Evolutionary conservation across 2,113 vertebrate species (phyloP).

Genomic region (Alexandromys fortis): DNA sequence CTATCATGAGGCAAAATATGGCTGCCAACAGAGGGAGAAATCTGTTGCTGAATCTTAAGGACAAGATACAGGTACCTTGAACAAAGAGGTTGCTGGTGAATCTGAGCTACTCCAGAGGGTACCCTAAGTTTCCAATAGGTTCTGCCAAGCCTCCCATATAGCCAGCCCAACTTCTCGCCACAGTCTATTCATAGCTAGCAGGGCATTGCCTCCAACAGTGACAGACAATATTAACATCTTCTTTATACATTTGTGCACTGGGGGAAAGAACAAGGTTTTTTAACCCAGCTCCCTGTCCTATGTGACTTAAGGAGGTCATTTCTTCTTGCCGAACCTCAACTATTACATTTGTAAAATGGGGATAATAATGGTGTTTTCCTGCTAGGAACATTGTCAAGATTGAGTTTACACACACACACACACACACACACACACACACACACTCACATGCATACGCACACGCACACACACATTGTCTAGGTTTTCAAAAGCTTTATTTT

Average conservation of each 20-base stretch:
- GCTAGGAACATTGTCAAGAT: constrained; percentile 15
- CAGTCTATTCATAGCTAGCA: constrained; percentile 9
- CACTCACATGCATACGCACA: background rate
- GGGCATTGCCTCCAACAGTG: constrained; percentile 3
- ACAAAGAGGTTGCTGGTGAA: constrained; percentile 1
- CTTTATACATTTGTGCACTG: constrained; percentile 33
- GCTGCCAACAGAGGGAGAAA: background rate
- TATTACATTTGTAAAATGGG: constrained; percentile 34
- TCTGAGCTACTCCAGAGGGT: background rate
- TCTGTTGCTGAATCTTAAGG: constrained; percentile 15
- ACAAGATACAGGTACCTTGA: background rate
- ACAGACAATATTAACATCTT: constrained; percentile 44
- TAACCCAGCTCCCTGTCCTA: background rate
- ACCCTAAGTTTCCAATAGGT: background rate
- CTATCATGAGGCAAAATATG: background rate
- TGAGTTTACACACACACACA: constrained; percentile 5
- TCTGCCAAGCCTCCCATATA: background rate
- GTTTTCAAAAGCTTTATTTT: constrained; percentile 8
- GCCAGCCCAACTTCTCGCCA: background rate
- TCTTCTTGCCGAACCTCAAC: background rate
- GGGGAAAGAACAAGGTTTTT: constrained; percentile 26
- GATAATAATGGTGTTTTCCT: background rate
- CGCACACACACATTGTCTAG: background rate
- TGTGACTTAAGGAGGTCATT: background rate
- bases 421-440: background rate